Conservation (phyloP, 2,113 vertebrate genomes). For the Paratilapia polleni region DNA sequence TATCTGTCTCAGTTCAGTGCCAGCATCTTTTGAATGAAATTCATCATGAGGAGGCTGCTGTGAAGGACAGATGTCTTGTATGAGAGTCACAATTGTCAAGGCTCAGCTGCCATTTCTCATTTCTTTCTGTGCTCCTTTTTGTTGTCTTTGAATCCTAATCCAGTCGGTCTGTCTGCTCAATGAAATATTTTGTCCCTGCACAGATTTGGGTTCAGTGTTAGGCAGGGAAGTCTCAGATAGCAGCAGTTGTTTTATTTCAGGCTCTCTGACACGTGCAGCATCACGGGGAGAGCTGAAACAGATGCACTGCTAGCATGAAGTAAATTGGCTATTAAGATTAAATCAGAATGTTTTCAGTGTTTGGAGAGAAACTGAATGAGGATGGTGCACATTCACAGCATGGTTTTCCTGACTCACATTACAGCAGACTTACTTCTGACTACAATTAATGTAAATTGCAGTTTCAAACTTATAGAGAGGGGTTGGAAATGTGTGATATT, state of each 20-base stretch:
- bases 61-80: background rate
- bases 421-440: background rate
- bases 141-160: slow-evolving; percentile 16
- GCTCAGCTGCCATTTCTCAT: slow-evolving; percentile 1
- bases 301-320: slow-evolving; percentile 52
- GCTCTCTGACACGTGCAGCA: background rate
- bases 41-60: background rate
- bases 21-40: slow-evolving; percentile 9
- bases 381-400: slow-evolving; percentile 1
- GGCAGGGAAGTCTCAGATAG: background rate
- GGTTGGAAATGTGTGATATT: background rate
- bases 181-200: background rate
- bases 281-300: slow-evolving; percentile 24
- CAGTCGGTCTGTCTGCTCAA: background rate
- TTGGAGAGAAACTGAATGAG: slow-evolving; percentile 8
- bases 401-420: slow-evolving; percentile 22
- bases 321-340: slow-evolving; percentile 61
- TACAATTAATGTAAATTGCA: background rate
- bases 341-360: slow-evolving; percentile 32
- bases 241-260: background rate
- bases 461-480: background rate
- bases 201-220: background rate
- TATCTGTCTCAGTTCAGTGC: slow-evolving; percentile 12
- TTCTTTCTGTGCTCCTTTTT: slow-evolving; percentile 2
- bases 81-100: background rate